phyloP scores from a whole-genome alignment of 2,888 invertebrate species.

The Diplazon laetatorius region DNA sequence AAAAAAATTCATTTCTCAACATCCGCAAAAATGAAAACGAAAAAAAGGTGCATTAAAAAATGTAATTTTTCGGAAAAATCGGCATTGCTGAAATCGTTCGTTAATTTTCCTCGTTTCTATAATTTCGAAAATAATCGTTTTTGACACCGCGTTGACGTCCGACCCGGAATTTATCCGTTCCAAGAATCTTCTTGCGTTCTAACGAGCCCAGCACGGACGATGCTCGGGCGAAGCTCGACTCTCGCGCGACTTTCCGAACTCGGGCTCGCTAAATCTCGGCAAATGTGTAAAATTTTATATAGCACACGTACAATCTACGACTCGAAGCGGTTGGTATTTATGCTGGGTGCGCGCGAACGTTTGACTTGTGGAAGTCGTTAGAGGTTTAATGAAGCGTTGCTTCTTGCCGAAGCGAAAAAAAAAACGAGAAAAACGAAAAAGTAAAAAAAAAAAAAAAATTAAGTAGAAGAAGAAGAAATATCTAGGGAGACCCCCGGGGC shows the following conservation, averaged over 20 bases:
- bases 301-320: slow-evolving; percentile 29
- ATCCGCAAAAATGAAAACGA: too few species aligned
- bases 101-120: slow-evolving; percentile 10
- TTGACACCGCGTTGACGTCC: slow-evolving; percentile 52
- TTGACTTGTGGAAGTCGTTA: slow-evolving; percentile 50
- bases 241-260: slow-evolving; percentile 44
- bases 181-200: slow-evolving; percentile 48
- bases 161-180: slow-evolving; percentile 57
- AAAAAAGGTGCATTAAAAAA: too few species aligned
- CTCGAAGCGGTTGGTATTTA: slow-evolving; percentile 41
- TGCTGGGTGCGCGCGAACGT: slow-evolving; percentile 37
- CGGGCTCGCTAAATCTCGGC: slow-evolving; percentile 49
- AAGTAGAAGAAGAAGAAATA: too few species aligned
- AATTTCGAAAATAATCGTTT: slow-evolving; percentile 54
- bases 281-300: slow-evolving; percentile 3
- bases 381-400: slow-evolving; percentile 41
- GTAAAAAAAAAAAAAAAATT: too few species aligned
- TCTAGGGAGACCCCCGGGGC: slow-evolving; percentile 36
- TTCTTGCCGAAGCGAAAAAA: slow-evolving; percentile 36
- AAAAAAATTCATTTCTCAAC: too few species aligned
- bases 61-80: too few species aligned
- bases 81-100: slow-evolving; percentile 20
- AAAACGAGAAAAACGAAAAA: neutral
- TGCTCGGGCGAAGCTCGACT: slow-evolving; percentile 3
- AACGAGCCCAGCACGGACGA: slow-evolving; percentile 59